These are phyloP conservation scores for Rhizoglyphus robini DNA, from an alignment of 1,140 invertebrate genomes.

Conservation along the genomic window DNA sequence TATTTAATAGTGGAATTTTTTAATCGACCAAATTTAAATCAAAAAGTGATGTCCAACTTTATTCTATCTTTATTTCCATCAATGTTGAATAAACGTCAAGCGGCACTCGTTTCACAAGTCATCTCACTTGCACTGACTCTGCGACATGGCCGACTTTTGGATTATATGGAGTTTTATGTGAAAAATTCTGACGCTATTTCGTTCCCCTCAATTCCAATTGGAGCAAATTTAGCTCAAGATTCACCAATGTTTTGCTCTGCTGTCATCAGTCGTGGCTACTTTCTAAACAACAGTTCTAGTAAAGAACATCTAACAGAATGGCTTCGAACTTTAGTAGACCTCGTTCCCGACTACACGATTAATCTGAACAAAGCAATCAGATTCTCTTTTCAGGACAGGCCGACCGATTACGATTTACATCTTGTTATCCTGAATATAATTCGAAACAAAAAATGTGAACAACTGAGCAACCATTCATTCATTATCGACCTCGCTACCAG, in stretches of 20 bases:
- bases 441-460: neutral
- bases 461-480: neutral
- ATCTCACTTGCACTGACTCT: neutral
- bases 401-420: neutral
- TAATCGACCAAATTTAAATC: neutral
- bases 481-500: neutral
- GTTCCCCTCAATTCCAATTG: neutral
- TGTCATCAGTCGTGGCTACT: neutral
- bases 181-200: neutral
- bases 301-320: neutral
- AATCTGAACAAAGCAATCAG: neutral
- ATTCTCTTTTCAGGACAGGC: neutral
- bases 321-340: neutral
- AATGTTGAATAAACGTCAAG: slow-evolving; percentile 4
- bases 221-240: neutral
- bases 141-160: neutral
- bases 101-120: neutral
- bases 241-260: slow-evolving; percentile 7
- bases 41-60: neutral
- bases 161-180: neutral
- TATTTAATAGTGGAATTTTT: neutral
- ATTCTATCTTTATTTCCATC: neutral
- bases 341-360: neutral
- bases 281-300: neutral
- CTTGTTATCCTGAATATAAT: neutral